These are phyloP conservation scores for Helicoverpa zea DNA, from an alignment of 1,140 invertebrate species.

Conservation along the genomic window DNA sequence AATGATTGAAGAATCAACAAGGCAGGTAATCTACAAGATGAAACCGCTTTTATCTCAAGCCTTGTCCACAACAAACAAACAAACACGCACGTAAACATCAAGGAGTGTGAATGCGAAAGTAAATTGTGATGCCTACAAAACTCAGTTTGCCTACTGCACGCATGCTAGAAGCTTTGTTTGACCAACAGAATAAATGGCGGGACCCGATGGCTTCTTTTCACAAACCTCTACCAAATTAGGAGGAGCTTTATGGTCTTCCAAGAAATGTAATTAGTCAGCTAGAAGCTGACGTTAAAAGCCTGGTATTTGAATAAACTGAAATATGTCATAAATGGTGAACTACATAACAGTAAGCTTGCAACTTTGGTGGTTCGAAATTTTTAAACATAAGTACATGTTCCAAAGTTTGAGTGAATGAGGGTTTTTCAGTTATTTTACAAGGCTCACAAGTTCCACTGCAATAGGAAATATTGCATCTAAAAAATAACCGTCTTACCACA, in stretches of 20 bases:
- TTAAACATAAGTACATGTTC: no score
- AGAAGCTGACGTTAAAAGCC: background rate
- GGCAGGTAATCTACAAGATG: background rate
- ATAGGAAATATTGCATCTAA: no score
- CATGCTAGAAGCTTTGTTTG: slow-evolving; percentile 20
- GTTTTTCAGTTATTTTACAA: no score
- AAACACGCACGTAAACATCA: slow-evolving; percentile 33
- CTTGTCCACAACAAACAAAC: slow-evolving; percentile 28
- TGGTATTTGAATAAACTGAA: background rate
- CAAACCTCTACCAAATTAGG: slow-evolving; percentile 45
- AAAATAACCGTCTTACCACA: no score
- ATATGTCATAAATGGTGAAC: background rate
- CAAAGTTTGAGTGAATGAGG: no score
- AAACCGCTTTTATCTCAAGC: slow-evolving; percentile 14
- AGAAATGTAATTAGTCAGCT: slow-evolving; percentile 35
- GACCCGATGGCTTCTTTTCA: background rate
- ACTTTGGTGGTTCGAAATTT: background rate
- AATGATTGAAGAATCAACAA: background rate
- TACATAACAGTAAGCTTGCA: background rate
- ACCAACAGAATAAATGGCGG: slow-evolving; percentile 26
- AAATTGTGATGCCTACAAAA: slow-evolving; percentile 28
- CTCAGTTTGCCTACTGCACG: slow-evolving; percentile 21
- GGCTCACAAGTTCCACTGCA: no score
- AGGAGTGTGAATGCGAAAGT: slow-evolving; percentile 46
- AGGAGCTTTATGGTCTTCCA: background rate